Conservation (phyloP, 2,888 invertebrate species). For the Volucella zonaria region DNA sequence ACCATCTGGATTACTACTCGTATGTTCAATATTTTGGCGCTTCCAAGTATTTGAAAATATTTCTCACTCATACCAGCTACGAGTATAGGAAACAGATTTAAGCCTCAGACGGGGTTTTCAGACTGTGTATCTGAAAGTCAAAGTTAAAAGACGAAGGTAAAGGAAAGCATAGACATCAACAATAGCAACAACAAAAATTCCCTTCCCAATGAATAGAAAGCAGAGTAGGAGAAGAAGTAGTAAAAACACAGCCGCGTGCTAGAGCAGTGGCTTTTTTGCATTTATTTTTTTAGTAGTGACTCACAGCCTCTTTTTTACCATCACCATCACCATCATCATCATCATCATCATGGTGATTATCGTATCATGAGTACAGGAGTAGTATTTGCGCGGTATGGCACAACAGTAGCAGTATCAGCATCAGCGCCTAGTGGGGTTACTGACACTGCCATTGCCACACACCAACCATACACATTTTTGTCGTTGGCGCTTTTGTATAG, state of each 20-base stretch:
- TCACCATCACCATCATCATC: slow-evolving; percentile 17
- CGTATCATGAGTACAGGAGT: slow-evolving; percentile 54
- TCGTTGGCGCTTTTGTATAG: slow-evolving; percentile 30
- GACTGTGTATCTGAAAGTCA: background rate
- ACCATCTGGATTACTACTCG: too few relatives aligned
- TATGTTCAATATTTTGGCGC: too few relatives aligned
- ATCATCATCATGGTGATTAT: slow-evolving; percentile 29
- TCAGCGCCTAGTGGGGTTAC: slow-evolving; percentile 61
- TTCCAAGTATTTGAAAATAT: too few relatives aligned
- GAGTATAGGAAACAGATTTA: too few relatives aligned
- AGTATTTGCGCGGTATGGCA: slow-evolving; percentile 54
- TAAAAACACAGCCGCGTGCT: slow-evolving; percentile 22
- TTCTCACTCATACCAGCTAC: too few relatives aligned
- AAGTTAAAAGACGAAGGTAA: slow-evolving; percentile 2
- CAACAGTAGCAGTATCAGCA: slow-evolving; percentile 7
- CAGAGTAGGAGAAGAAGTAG: slow-evolving; percentile 47
- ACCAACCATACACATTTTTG: slow-evolving; percentile 13
- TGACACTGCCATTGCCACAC: slow-evolving; percentile 63
- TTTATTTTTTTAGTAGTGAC: slow-evolving; percentile 36
- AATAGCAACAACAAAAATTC: background rate
- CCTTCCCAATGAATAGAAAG: background rate
- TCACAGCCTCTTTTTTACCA: slow-evolving; percentile 48
- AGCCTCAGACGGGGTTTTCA: too few relatives aligned
- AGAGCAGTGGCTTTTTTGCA: slow-evolving; percentile 8
- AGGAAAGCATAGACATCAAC: background rate